phyloP scores from a whole-genome alignment of 2,797 vertebrate species.

The Crocodylus rhombifer region DNA sequence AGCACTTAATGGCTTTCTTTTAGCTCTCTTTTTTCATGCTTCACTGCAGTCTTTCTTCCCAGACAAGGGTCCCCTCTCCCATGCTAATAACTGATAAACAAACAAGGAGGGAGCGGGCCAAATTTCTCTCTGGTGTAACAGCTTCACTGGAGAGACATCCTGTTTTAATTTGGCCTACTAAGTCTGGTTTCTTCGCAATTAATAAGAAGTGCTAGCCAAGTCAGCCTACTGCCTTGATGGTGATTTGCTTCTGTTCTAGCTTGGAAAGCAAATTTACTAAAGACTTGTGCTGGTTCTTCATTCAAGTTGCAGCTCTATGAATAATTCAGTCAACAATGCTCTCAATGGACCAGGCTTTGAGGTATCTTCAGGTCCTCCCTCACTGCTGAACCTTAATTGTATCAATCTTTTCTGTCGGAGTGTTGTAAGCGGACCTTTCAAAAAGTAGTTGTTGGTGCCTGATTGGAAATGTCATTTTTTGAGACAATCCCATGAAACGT shows the following conservation, averaged over 20 bases:
- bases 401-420: not conserved
- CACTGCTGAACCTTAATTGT: not conserved
- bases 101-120: not conserved
- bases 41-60: constrained; percentile 32
- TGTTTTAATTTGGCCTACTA: not conserved
- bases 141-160: not conserved
- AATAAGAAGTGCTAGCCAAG: not conserved
- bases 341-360: not conserved
- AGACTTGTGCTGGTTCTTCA: not conserved
- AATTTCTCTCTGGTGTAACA: not conserved
- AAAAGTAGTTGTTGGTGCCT: not conserved
- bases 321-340: not conserved
- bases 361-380: not conserved
- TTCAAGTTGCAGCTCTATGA: not conserved
- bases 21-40: not conserved
- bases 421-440: not conserved
- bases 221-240: not conserved
- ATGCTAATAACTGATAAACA: not conserved
- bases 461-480: not conserved
- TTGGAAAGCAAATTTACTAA: not conserved
- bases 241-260: not conserved
- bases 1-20: constrained; percentile 48
- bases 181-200: constrained; percentile 11
- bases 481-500: not conserved
- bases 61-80: constrained; percentile 6